Conservation (phyloP, 2,888 invertebrate species). For the Idaea biselata region DNA sequence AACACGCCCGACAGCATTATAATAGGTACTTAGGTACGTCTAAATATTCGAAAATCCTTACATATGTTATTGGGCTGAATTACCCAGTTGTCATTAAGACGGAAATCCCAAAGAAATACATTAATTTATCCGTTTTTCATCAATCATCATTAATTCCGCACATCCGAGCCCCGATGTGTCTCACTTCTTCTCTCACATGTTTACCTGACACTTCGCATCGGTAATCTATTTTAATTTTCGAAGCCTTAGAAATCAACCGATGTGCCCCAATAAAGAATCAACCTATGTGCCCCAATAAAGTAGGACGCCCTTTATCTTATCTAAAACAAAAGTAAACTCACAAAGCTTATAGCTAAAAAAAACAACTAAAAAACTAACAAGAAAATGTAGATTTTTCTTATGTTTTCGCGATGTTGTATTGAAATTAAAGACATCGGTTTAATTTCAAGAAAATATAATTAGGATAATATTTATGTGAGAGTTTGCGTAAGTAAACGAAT, state of each 20-base stretch:
- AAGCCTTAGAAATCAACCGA: constrained; percentile 9
- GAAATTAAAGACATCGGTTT: too few relatives aligned
- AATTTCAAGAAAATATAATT: too few relatives aligned
- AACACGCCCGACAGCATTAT: too few relatives aligned
- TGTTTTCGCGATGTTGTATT: too few relatives aligned
- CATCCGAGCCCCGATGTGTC: not conserved
- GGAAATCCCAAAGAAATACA: not conserved
- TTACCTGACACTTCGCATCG: not conserved
- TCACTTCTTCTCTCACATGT: not conserved
- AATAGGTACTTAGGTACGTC: too few relatives aligned
- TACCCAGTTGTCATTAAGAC: not conserved
- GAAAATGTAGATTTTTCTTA: too few relatives aligned
- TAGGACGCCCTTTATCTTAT: constrained; percentile 21
- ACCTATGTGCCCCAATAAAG: constrained; percentile 20
- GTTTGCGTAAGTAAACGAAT: too few relatives aligned
- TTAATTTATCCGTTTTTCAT: not conserved
- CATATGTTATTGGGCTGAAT: too few relatives aligned
- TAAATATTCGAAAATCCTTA: too few relatives aligned
- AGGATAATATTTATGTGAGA: too few relatives aligned
- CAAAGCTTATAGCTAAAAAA: too few relatives aligned
- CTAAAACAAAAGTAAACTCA: constrained; percentile 26
- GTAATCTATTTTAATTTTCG: constrained; percentile 5
- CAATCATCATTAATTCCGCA: not conserved
- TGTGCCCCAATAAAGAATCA: constrained; percentile 19
- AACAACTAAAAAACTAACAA: too few relatives aligned